Conservation (phyloP, 2,888 invertebrate genomes). For the Netelia inedita region DNA sequence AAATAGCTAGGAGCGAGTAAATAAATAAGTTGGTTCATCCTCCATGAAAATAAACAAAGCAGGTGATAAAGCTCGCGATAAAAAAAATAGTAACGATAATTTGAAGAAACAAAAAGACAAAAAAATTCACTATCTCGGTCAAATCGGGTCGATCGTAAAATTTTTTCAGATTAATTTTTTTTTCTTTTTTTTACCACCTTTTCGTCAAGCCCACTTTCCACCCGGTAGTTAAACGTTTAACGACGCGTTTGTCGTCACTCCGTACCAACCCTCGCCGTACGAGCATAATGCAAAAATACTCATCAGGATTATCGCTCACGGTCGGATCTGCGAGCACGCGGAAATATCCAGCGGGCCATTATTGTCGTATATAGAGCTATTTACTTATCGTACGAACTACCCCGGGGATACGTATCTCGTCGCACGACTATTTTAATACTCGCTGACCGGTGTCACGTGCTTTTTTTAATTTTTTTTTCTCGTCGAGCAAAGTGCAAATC, state of each 20-base stretch:
- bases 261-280: background rate
- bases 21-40: background rate
- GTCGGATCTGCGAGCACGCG: conserved; percentile 24
- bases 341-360: background rate
- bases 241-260: conserved; percentile 28
- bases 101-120: background rate
- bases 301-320: conserved; percentile 46
- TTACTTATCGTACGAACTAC: background rate
- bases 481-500: conserved; percentile 27
- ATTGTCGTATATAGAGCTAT: background rate
- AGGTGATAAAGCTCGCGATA: background rate
- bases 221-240: conserved; percentile 30
- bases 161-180: background rate
- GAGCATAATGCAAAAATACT: conserved; percentile 42
- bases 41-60: background rate
- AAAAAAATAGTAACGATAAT: background rate
- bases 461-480: background rate
- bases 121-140: background rate
- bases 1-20: too few relatives aligned
- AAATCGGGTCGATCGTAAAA: background rate
- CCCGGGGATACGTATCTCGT: conserved; percentile 6
- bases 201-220: conserved; percentile 6
- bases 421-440: conserved; percentile 33
- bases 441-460: conserved; percentile 13
- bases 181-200: background rate